Evolutionary conservation across 2,797 vertebrate species (phyloP).

Genomic region (Siniperca undulata): DNA sequence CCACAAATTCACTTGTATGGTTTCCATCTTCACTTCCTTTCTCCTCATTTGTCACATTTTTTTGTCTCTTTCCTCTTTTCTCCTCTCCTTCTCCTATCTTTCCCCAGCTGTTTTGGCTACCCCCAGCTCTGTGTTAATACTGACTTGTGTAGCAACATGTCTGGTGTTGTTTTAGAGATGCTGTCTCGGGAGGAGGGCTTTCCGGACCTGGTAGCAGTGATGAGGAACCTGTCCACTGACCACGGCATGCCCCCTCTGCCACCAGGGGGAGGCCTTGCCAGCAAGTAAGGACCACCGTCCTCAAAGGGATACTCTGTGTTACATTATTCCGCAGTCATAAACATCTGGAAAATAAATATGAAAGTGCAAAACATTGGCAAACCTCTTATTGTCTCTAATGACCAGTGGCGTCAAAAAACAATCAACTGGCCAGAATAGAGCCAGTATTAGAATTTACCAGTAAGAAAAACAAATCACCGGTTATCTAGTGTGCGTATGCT

Average conservation of each 20-base stretch:
- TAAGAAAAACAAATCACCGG: not conserved
- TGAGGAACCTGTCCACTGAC: conserved; percentile 95
- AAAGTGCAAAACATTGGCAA: not conserved
- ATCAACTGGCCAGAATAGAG: not conserved
- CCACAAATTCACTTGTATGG: conserved; percentile 18
- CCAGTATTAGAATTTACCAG: not conserved
- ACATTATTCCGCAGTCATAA: not conserved
- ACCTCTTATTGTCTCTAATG: not conserved
- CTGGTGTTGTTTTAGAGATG: conserved; percentile 86
- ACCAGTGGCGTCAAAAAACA: not conserved
- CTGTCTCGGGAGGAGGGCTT: conserved; percentile 90
- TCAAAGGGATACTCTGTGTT: not conserved
- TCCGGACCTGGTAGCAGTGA: conserved; percentile 95
- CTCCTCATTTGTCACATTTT: conserved; percentile 32
- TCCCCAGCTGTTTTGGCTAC: conserved; percentile 40
- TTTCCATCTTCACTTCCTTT: conserved; percentile 42
- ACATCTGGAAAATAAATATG: not conserved
- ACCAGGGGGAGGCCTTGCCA: conserved; percentile 97
- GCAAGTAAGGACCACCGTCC: conserved; percentile 92
- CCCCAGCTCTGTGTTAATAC: conserved; percentile 41
- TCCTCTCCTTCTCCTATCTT: conserved; percentile 1
- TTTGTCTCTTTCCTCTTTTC: conserved; percentile 2
- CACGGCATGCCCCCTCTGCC: conserved; percentile 93
- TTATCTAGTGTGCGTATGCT: not conserved
- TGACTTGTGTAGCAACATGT: conserved; percentile 48